Evolutionary conservation across 1,140 invertebrate species (phyloP), one percentile per base, ranked within the genome.

Genomic region (Hirudo medicinalis): DNA sequence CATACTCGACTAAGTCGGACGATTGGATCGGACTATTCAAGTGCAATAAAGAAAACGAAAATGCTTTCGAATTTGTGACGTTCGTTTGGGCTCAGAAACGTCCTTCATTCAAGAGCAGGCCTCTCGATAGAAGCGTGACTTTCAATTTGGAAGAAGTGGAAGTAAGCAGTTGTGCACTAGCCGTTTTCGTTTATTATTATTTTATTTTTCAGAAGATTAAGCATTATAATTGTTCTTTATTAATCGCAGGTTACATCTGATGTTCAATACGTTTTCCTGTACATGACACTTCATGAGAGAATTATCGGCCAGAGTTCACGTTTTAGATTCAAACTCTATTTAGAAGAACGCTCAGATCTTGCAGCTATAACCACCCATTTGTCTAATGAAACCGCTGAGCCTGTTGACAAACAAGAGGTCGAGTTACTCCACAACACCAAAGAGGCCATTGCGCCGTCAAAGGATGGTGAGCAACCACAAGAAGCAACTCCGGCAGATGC

Each of bases 11-110:
- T 13, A 63, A 63, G 29, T 63, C 57, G 22, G 57, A 63, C 22
- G 57, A 63, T 32, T 63, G 57, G 57, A 25, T 63, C 22, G 57
- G 57, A 25, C 57, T 63, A 0, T 63, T 63, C 57, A 13, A 63
- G 17, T 63, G 57, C 29, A 25, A 32, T 11, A 22, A 32, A 22
- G 22, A 63, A 11, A 25, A 25, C 8, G 57, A 63, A 25, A 63
- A 63, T 25, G 22, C 22, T 15, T 63, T 63, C 19, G 57, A 63
- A 32, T 63, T 63, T n/a, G 57, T 63, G 11, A 32, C 22, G 0
- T 63, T 63, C 19, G 29, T 25, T 13, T 63, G 57, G 57, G 57
- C 57, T 32, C 57, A 63, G 19, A 63, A 63, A 20, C 22, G 29
- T 11, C 57, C 57, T 22, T 25, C 57, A 11, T 63, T 63, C 29